Evolutionary conservation across 2,888 invertebrate species (phyloP), one percentile per base, ranked within the genome.

Genomic region (Schizotus pectinicornis): DNA sequence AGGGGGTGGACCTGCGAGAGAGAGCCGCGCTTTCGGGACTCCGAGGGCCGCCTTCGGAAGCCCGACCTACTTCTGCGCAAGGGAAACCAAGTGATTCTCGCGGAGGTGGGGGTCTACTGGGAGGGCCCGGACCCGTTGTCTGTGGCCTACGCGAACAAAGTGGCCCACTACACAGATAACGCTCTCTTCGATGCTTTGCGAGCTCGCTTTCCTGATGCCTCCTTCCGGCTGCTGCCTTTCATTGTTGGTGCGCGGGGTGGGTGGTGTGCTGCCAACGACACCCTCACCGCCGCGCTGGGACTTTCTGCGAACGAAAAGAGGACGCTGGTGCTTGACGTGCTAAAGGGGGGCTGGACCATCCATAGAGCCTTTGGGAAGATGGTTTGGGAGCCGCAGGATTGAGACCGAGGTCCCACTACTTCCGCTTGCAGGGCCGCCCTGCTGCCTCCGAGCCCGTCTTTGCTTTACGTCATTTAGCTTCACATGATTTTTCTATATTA

Each of bases 121-220:
- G 63, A 65, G 50, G 56, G 60, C 5, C 61, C 66, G 1, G 31
- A 9, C 3, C 45, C 59, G 5, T 51, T 63, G 8, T n/a, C 39
- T 1, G 37, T 39, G 7, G 34, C 57, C 3, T 56, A 49, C 38
- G 22, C 52, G 1, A 35, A 56, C 7, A 65, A 65, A 7, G 47
- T 43, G 7, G 54, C 48, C 0, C 14, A 33, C 3, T 64, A 64
- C 43, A 45, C 38, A 5, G 45, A 32, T 12, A n/a, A 13, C 5
- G 22, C 2, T 1, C 37, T 47, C 34, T 6, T 52, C 3, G 31
- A 35, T 6, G 51, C 51, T 1, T n/a, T 62, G 3, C 13, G 39
- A n/a, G 11, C 2, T 1, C 7, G 33, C 1, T 43, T 48, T 31
- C 59, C 59, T 1, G 31, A 31, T 3, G 33, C 14, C 8, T n/a